These are phyloP conservation scores for Hirtodrosophila confusa DNA, from an alignment of 2,888 invertebrate species.

Conservation along the genomic window DNA sequence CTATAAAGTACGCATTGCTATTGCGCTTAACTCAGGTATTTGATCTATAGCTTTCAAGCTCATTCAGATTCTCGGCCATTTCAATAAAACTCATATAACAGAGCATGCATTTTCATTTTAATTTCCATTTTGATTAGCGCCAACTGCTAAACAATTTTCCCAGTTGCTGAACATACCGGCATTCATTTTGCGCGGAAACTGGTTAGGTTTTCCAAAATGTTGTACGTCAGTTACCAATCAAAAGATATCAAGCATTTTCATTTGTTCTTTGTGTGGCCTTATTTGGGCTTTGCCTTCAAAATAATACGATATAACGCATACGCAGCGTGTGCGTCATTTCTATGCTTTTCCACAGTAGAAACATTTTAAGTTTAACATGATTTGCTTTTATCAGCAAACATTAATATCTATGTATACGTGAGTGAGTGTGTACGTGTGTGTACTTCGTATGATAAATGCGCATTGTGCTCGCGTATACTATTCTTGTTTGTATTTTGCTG, in stretches of 20 bases:
- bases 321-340: constrained; percentile 29
- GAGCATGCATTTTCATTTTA: constrained; percentile 30
- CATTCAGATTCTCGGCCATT: constrained; percentile 10
- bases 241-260: constrained; percentile 51
- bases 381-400: constrained; percentile 50
- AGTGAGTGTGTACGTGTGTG: constrained; percentile 3
- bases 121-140: constrained; percentile 28
- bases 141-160: constrained; percentile 42
- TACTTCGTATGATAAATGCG: constrained; percentile 45
- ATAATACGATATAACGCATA: constrained; percentile 48
- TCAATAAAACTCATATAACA: constrained; percentile 27
- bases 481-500: constrained; percentile 26
- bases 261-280: constrained; percentile 18
- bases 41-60: background rate
- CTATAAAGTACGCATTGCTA: background rate
- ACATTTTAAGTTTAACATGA: constrained; percentile 40
- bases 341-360: constrained; percentile 13
- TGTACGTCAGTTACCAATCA: constrained; percentile 24
- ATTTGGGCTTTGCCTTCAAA: background rate
- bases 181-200: constrained; percentile 48
- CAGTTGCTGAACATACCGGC: constrained; percentile 12
- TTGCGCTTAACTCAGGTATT: background rate
- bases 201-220: constrained; percentile 58
- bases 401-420: constrained; percentile 27
- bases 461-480: constrained; percentile 25